A percentile compares a stretch with the other conserved stretches of the same genome.
phyloP scores from a whole-genome alignment of 35 echinoderm and acorn worm species.

The Acanthaster planci region DNA sequence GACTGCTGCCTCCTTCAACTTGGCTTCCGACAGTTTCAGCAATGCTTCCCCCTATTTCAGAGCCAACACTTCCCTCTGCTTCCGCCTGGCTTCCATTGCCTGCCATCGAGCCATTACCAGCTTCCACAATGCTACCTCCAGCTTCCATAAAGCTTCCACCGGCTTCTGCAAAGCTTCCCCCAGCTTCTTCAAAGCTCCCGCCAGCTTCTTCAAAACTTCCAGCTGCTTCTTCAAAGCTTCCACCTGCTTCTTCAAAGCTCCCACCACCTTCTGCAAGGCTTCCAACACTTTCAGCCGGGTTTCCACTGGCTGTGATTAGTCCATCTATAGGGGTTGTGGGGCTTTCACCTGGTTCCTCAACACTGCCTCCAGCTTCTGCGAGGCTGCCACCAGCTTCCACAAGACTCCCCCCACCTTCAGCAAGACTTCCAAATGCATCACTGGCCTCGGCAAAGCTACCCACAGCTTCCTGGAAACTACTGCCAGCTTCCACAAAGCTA shows the following conservation, averaged over 20 bases:
- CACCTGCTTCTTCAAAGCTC: background rate
- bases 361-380: background rate
- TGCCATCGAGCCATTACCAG: background rate
- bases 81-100: background rate
- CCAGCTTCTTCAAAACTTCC: background rate
- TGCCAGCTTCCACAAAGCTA: conserved; percentile 12
- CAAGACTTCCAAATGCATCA: background rate
- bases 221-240: background rate
- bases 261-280: background rate
- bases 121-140: background rate
- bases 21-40: background rate
- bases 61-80: background rate
- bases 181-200: background rate
- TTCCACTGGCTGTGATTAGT: background rate
- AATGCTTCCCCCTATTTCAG: no score
- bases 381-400: conserved; percentile 9
- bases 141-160: background rate
- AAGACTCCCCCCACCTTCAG: background rate
- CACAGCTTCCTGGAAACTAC: background rate
- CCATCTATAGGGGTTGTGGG: background rate
- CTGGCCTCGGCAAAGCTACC: background rate
- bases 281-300: background rate
- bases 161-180: background rate
- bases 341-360: background rate
- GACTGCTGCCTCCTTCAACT: background rate